Evolutionary conservation across 2,113 vertebrate species (phyloP), one percentile per base, ranked within the genome.

Genomic region (Leptodactylus fuscus): DNA sequence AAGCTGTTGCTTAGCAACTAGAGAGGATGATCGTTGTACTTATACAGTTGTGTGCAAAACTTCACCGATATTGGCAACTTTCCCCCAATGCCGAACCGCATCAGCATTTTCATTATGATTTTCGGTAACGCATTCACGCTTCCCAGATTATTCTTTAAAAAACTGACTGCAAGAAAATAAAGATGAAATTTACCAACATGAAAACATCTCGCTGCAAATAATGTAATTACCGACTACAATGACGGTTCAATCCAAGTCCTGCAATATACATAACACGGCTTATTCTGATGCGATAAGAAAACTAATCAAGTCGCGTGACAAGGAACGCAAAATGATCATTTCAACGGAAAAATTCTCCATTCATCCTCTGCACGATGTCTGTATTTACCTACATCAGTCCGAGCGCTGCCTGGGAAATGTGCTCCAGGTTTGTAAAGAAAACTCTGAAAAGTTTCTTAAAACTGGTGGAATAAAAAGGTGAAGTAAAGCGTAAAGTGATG

Each of bases 1-100:
- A 86, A 77, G 65, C 65, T 60, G 84, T 86, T 81, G 84, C 84
- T 81, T 60, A 73, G 84, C 77, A 81, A 86, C 84, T 73, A 46
- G 84, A 71, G 34, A 69, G 58, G 49, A 60, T 34, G 36, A 80
- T 71, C 34, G 44, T 55, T 60, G 70, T 82, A 22, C 53, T 46
- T 62, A 60, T 60, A 49, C 29, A 29, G 49, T 81, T 71, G 34
- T 80, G 48, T 73, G 65, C 48, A 73, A 86, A 80, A 86, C 77
- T 80, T 86, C 77, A 81, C 51, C 49, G 67, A 41, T 75, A 53
- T 41, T 83, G 83, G 83, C 83, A 80, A 85, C 83, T 85, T 85
- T 85, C 34, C 49, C 62, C 29, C 13, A 1, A 3, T 74, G 34
- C 69, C 7, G 13, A 58, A 73, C 48, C 6, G 9, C 46, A 73